Evolutionary conservation across 2,888 invertebrate genomes (phyloP).

Genomic region (Stratiomys singularior): DNA sequence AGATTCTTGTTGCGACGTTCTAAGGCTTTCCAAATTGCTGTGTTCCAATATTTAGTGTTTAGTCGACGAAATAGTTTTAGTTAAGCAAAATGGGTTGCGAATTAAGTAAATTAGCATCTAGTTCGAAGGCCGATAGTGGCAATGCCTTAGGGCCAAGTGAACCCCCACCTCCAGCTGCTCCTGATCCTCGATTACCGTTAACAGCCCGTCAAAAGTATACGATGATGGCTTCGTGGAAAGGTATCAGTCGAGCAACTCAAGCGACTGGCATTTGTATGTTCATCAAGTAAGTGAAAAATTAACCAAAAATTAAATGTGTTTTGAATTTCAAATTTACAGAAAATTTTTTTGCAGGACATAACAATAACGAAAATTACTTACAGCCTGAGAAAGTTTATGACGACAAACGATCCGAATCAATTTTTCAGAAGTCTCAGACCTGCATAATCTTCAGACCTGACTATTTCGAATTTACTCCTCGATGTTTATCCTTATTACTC

Average conservation of each 20-base stretch:
- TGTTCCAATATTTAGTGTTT: conserved; percentile 26
- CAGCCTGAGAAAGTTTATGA: no score
- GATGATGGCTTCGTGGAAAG: conserved; percentile 92
- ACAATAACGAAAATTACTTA: no score
- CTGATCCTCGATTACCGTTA: conserved; percentile 82
- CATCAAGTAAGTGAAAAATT: conserved; percentile 77
- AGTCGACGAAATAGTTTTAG: background rate
- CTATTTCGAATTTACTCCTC: no score
- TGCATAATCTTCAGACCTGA: no score
- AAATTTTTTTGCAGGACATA: no score
- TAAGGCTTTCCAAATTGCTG: background rate
- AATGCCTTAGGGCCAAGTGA: conserved; percentile 68
- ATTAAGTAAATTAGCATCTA: conserved; percentile 76
- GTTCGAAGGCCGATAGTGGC: conserved; percentile 56
- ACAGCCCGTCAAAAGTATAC: conserved; percentile 89
- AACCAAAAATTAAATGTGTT: no score
- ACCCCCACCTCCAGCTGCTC: conserved; percentile 74
- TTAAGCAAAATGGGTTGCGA: conserved; percentile 76
- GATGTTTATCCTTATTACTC: no score
- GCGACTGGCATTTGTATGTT: conserved; percentile 92
- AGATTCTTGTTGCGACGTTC: background rate
- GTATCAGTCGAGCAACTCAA: conserved; percentile 88
- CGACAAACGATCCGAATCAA: no score
- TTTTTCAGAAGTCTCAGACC: no score
- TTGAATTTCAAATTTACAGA: no score